Conservation (phyloP, 2,888 invertebrate genomes). For the Drosophila ustulata region DNA sequence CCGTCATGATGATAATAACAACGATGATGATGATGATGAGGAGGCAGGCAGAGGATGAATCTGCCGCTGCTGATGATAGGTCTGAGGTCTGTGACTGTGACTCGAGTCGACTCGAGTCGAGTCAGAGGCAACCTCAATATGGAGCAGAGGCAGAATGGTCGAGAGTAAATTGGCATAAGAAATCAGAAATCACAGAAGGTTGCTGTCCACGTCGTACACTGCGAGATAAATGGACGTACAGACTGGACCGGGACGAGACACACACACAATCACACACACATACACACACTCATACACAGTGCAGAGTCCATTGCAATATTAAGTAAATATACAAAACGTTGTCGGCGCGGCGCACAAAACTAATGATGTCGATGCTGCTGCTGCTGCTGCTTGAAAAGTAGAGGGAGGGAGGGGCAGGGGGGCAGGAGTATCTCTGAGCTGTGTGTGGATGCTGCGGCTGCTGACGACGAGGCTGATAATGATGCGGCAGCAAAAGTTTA, state of each 20-base stretch:
- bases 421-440: too few species aligned
- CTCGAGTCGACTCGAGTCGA: conserved; percentile 20
- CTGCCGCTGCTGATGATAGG: conserved; percentile 48
- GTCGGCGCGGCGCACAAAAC: conserved; percentile 82
- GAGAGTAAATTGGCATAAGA: conserved; percentile 80
- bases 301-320: conserved; percentile 75
- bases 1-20: conserved; percentile 37
- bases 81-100: conserved; percentile 21
- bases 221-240: conserved; percentile 74
- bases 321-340: conserved; percentile 81
- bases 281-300: conserved; percentile 11
- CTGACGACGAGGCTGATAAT: conserved; percentile 66
- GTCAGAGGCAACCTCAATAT: conserved; percentile 47
- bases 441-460: conserved; percentile 7
- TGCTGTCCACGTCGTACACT: conserved; percentile 51
- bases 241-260: conserved; percentile 30
- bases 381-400: conserved; percentile 16
- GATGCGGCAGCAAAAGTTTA: conserved; percentile 80
- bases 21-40: conserved; percentile 48
- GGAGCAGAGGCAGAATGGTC: conserved; percentile 66
- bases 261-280: conserved; percentile 2
- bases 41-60: neutral
- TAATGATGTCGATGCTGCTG: conserved; percentile 76
- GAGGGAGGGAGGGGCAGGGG: conserved; percentile 14
- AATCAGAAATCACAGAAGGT: conserved; percentile 82